Percentiles rank a stretch among this genome's conserved stretches.
phyloP scores from a whole-genome alignment of 2,113 vertebrate species.

The Turnix velox region DNA sequence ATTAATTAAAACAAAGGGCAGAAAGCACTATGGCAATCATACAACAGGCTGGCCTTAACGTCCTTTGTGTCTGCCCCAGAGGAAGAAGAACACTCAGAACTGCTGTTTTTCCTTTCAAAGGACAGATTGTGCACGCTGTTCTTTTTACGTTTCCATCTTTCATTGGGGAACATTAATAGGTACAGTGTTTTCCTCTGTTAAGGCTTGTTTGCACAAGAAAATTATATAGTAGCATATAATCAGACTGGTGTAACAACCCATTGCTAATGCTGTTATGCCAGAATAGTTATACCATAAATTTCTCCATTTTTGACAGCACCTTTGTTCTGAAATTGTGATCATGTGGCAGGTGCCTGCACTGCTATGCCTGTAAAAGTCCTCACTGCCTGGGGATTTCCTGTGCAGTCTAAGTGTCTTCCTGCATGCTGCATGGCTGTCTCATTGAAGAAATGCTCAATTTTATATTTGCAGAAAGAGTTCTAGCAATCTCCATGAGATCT shows the following conservation, averaged over 20 bases:
- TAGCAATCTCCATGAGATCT: fast-evolving
- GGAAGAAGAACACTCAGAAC: background rate
- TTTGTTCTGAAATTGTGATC: background rate
- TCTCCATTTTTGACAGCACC: background rate
- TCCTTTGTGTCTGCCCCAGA: background rate
- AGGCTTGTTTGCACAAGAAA: background rate
- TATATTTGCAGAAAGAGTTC: background rate
- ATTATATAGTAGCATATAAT: background rate
- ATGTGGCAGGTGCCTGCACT: background rate
- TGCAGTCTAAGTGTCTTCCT: background rate
- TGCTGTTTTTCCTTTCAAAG: background rate
- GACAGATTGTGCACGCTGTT: background rate
- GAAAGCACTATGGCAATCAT: background rate
- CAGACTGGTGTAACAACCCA: background rate
- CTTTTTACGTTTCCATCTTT: slow-evolving; percentile 3
- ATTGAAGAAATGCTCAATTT: background rate
- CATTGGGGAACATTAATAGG: background rate
- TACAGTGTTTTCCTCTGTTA: background rate
- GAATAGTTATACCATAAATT: background rate
- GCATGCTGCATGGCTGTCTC: background rate
- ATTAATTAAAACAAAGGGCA: background rate
- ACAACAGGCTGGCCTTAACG: background rate
- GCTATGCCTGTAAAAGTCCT: background rate
- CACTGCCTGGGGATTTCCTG: background rate
- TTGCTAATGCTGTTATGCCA: background rate